These are phyloP conservation scores for Serrognathus titanus DNA, from an alignment of 2,888 invertebrate genomes.

Conservation along the genomic window DNA sequence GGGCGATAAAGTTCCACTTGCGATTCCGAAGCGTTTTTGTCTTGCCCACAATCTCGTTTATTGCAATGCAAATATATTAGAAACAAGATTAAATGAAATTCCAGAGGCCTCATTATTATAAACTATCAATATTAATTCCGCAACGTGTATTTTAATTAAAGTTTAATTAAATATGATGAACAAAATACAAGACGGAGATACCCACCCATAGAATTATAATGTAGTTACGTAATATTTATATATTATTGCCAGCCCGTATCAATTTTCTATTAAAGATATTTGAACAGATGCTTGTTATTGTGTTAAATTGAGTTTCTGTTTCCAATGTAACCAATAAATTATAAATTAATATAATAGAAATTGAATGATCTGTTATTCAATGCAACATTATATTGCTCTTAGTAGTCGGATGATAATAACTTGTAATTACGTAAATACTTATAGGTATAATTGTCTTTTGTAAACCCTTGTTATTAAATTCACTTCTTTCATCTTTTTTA, in stretches of 20 bases:
- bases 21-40: neutral
- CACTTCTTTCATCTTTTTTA: constrained; percentile 8
- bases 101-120: neutral
- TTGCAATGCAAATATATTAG: neutral
- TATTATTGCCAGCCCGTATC: too few relatives aligned
- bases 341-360: constrained; percentile 14
- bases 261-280: too few relatives aligned
- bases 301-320: neutral
- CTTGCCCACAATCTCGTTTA: neutral
- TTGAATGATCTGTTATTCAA: constrained; percentile 8
- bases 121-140: constrained; percentile 15
- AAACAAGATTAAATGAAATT: constrained; percentile 2
- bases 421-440: constrained; percentile 21
- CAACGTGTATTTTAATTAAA: constrained; percentile 18
- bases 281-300: too few relatives aligned
- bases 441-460: constrained; percentile 23
- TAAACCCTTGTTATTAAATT: constrained; percentile 17
- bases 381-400: neutral
- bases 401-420: constrained; percentile 16
- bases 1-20: neutral
- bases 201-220: constrained; percentile 4
- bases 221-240: neutral
- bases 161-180: constrained; percentile 21
- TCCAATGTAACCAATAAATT: constrained; percentile 6
- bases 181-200: constrained; percentile 14